Evolutionary conservation across 2,888 invertebrate genomes (phyloP).

Genomic region (Drosophila pseudotakahashii): DNA sequence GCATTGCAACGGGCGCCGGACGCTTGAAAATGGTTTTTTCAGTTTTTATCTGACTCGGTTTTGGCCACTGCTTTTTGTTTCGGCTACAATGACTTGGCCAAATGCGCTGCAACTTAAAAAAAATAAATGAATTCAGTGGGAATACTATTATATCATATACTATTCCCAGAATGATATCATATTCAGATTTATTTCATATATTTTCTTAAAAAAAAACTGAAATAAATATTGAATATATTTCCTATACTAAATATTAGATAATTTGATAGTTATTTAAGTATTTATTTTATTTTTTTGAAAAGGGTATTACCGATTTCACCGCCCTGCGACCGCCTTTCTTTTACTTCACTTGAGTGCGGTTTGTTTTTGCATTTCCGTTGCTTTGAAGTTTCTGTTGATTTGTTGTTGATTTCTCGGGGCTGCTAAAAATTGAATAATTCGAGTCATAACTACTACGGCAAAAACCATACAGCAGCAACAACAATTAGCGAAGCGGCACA

Average conservation of each 20-base stretch:
- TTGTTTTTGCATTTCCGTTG: slow-evolving; percentile 61
- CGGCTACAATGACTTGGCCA: slow-evolving; percentile 6
- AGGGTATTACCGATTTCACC: not conserved
- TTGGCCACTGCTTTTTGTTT: not conserved
- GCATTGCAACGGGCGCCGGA: slow-evolving; percentile 54
- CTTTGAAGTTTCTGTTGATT: slow-evolving; percentile 58
- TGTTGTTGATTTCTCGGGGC: slow-evolving; percentile 13
- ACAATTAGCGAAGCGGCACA: slow-evolving; percentile 64
- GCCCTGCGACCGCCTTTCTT: slow-evolving; percentile 1
- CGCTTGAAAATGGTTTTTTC: slow-evolving; percentile 24
- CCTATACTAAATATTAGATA: no score
- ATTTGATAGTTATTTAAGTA: no score
- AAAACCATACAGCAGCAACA: slow-evolving; percentile 23
- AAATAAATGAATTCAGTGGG: not conserved
- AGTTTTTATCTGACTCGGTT: slow-evolving; percentile 6
- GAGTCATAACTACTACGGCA: slow-evolving; percentile 50
- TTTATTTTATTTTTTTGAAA: not conserved
- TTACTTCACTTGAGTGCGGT: not conserved
- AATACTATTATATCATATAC: no score
- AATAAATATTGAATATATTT: no score
- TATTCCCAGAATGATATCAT: not conserved
- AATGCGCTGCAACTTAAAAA: slow-evolving; percentile 9
- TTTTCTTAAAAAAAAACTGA: no score
- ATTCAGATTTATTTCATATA: no score
- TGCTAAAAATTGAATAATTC: slow-evolving; percentile 67